Percentiles rank a stretch among this genome's conserved stretches.
phyloP scores from a whole-genome alignment of 2,797 vertebrate genomes.

The Mormyrops attenuatus region DNA sequence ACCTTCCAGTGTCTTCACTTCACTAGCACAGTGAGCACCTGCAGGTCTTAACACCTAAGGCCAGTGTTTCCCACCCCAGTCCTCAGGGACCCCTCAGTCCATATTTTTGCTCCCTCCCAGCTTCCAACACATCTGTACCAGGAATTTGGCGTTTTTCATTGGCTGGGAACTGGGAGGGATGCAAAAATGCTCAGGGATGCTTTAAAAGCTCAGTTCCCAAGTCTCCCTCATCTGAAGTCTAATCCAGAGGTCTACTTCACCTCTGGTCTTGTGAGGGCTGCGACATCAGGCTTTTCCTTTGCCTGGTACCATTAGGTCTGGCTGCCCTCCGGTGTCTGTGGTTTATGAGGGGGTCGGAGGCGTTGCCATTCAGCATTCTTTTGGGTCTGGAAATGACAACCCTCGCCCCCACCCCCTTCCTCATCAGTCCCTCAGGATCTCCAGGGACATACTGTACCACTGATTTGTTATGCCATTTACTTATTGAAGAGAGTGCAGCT shows the following conservation, averaged over 20 bases:
- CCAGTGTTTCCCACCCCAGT: neutral
- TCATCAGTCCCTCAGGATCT: neutral
- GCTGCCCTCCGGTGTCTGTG: neutral
- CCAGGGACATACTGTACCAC: neutral
- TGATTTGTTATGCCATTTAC: neutral
- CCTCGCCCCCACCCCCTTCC: neutral
- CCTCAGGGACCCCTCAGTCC: neutral
- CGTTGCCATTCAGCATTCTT: neutral
- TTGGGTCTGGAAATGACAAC: neutral
- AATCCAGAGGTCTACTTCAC: neutral
- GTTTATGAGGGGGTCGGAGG: neutral
- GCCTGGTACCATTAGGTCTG: neutral
- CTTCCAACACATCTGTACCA: neutral
- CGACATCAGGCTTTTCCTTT: neutral
- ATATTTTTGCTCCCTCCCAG: neutral
- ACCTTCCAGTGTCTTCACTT: neutral
- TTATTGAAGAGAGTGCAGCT: neutral
- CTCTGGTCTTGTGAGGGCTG: neutral
- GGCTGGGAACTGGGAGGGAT: neutral
- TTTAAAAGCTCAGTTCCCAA: neutral
- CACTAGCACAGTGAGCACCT: neutral
- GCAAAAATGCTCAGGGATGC: neutral
- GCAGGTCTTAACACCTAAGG: neutral
- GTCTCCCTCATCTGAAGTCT: neutral
- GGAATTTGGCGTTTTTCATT: neutral